Evolutionary conservation across 2,888 invertebrate genomes (phyloP), one percentile per base, ranked within the genome.

Genomic region (Seira sanloemensis): DNA sequence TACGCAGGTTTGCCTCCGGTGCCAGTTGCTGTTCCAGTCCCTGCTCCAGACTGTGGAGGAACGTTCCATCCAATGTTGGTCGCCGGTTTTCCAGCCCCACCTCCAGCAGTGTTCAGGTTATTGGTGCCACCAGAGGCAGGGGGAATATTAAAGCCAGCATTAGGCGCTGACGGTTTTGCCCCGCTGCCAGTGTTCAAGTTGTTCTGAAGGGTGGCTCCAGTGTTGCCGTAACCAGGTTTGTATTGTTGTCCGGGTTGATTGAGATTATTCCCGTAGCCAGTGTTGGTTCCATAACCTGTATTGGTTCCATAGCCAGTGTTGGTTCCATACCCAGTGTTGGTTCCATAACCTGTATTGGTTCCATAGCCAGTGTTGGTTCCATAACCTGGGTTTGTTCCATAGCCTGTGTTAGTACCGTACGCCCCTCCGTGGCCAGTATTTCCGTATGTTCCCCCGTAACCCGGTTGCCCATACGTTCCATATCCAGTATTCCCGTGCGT

Each of bases 91-190:
- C 26, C 62, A 18, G 27, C 68, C n/a, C 77, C 80, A 21, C 18
- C 54, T 7, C 85, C 80, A 21, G 68, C 80, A 21, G 73, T 85
- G 65, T 80, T 80, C 19, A 80, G 58, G 37, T 85, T 85, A 67
- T 77, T 85, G n/a, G 50, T 67, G 18, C 84, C 84, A 19, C 77
- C 72, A 2, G 81, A 73, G 9, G 78, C 80, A 58, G 85, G 77
- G 9, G 84, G 86, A 25, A 87, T 86, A 54, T 86, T 87, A 86
- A 85, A 86, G 9, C 86, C 88, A 19, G 83, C 71, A 75, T 86
- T 86, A 9, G 86, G 72, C 0, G 77, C 77, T 21, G 77, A 76
- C 1, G 79, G 81, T 46, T 75, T 83, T 0, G 62, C 78, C 0
- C 67, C 76, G 19, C 83, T 46, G 23, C 85, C 86, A 24, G 67